Conservation (phyloP, 1,140 invertebrate genomes). For the Cylas formicarius region DNA sequence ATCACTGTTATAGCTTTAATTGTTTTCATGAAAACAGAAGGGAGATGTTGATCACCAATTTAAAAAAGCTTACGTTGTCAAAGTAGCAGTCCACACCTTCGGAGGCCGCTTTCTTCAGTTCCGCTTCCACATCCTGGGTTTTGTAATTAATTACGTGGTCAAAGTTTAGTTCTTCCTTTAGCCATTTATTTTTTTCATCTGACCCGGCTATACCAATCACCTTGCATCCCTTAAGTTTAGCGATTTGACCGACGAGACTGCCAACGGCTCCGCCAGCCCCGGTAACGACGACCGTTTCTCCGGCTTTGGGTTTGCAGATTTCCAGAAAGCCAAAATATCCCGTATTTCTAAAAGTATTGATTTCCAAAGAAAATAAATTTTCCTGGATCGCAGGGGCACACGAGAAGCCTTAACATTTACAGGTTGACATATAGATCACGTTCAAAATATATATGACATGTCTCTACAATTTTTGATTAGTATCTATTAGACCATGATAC, state of each 20-base stretch:
- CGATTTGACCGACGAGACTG: conserved; percentile 65
- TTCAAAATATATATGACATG: too few species aligned
- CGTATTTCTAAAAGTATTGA: conserved; percentile 41
- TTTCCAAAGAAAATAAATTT: not conserved
- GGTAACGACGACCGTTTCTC: conserved; percentile 60
- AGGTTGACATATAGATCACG: too few species aligned
- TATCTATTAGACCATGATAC: too few species aligned
- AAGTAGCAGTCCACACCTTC: conserved; percentile 65
- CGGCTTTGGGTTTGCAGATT: conserved; percentile 57
- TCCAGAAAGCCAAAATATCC: conserved; percentile 66
- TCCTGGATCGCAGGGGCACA: too few species aligned
- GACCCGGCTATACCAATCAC: conserved; percentile 66
- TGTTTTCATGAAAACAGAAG: too few species aligned
- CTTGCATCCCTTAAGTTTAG: conserved; percentile 57
- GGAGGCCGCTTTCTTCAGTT: conserved; percentile 54
- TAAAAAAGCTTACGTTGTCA: conserved; percentile 65
- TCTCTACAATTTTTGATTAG: too few species aligned
- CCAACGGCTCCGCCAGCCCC: conserved; percentile 67
- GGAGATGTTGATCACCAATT: too few species aligned
- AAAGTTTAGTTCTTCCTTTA: conserved; percentile 54
- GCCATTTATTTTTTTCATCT: conserved; percentile 63
- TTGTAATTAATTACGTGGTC: conserved; percentile 68
- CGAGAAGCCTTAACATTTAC: too few species aligned
- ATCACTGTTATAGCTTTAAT: too few species aligned
- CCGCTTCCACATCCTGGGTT: conserved; percentile 46